A percentile compares a stretch with the other conserved stretches of the same genome.
Evolutionary conservation across 2,888 invertebrate species (phyloP).

Genomic region (Agrochola lota): DNA sequence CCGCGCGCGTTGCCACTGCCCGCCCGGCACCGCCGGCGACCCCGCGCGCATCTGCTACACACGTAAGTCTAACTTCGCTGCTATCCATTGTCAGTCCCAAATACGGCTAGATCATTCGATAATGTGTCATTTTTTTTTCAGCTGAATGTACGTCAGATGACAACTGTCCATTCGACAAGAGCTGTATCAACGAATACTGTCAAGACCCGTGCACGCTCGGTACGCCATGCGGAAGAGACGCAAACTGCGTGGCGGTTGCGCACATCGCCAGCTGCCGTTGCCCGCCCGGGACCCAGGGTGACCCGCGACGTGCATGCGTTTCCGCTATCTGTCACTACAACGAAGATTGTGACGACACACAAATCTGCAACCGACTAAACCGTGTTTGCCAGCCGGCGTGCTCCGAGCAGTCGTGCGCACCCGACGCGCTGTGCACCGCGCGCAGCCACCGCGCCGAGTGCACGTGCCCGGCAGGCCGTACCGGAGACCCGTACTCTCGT

Average conservation of each 20-base stretch:
- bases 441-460: slow-evolving; percentile 95
- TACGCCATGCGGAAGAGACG: slow-evolving; percentile 94
- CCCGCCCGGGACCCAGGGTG: slow-evolving; percentile 96
- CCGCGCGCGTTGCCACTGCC: slow-evolving; percentile 96
- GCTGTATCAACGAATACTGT: slow-evolving; percentile 95
- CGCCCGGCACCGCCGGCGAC: slow-evolving; percentile 96
- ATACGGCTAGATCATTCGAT: not conserved
- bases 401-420: slow-evolving; percentile 95
- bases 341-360: slow-evolving; percentile 96
- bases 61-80: slow-evolving; percentile 91
- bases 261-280: slow-evolving; percentile 96
- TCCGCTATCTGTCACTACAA: slow-evolving; percentile 96
- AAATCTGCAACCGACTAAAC: slow-evolving; percentile 96
- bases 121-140: slow-evolving; percentile 79
- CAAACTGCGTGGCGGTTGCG: slow-evolving; percentile 93
- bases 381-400: slow-evolving; percentile 95
- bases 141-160: slow-evolving; percentile 95
- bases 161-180: slow-evolving; percentile 96
- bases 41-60: slow-evolving; percentile 96
- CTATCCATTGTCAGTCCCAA: not conserved
- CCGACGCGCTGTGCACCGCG: slow-evolving; percentile 94
- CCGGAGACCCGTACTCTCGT: slow-evolving; percentile 94
- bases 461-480: slow-evolving; percentile 93
- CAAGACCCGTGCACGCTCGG: slow-evolving; percentile 94
- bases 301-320: slow-evolving; percentile 95